Evolutionary conservation across 2,797 vertebrate species (phyloP), one percentile per base, ranked within the genome.

Genomic region (Macroramphosus scolopax): DNA sequence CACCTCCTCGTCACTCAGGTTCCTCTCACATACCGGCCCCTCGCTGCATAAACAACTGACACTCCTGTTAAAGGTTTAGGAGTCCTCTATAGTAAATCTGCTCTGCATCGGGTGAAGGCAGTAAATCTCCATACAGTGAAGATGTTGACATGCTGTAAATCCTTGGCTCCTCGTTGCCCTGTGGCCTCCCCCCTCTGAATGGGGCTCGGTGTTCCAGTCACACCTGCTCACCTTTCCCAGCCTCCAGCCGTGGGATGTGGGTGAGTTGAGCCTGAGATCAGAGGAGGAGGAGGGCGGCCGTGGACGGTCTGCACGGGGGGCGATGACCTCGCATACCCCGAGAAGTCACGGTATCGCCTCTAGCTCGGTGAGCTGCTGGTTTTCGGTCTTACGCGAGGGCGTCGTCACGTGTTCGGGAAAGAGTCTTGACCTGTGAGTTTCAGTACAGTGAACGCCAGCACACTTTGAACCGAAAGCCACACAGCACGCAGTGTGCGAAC

Each of bases 51-150:
- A 69, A 73, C 51, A 63, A 51, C 33, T 8, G 12, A 30, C 46
- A 42, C 43, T n/a, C n/a, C n/a, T 14, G 34, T 39, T 50, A 34
- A 70, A 59, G 30, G 35, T 6, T 34, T 28, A 46, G 3, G 10
- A 35, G 31, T 17, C 28, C 31, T 50, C 26, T 0, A 1, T 22
- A 61, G 16, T 37, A 52, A 59, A 71, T 51, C 24, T 51, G 26
- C 28, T 50, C 30, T 55, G 13, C 8, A 9, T 43, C 13, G 20
- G 48, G 17, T 16, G 20, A 11, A 46, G 46, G 64, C 43, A 31
- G 32, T 82, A 81, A 86, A 86, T 84, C 71, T 63, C 25, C 31
- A 52, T 48, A 50, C 35, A 75, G 63, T 73, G 57, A 72, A 79
- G 57, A 72, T 53, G 43, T 38, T 40, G 38, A 77, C 51, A 25